phyloP scores from a whole-genome alignment of 1,140 invertebrate genomes.

The Dufourea novaeangliae region DNA sequence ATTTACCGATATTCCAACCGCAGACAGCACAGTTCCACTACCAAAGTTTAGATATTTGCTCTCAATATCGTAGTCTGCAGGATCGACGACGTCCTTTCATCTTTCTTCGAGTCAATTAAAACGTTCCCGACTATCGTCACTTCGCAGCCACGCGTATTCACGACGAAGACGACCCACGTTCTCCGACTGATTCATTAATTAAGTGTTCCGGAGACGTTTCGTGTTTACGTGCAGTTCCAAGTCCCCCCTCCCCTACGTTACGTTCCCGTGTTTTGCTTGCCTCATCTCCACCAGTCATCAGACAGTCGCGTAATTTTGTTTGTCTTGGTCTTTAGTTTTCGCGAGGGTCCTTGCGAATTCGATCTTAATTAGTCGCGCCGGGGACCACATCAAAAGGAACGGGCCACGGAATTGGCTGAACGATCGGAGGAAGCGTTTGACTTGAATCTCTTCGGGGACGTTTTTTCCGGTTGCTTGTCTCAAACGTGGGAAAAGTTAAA shows the following conservation, averaged over 20 bases:
- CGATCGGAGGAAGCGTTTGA: conserved; percentile 28
- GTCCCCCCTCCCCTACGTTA: conserved; percentile 10
- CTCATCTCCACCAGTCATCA: conserved; percentile 12
- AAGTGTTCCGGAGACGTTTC: conserved; percentile 51
- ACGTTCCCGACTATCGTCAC: conserved; percentile 47
- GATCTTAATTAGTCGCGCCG: conserved; percentile 49
- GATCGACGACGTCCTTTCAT: not conserved
- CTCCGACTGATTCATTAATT: conserved; percentile 57
- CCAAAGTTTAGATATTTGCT: not conserved
- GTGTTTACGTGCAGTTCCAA: conserved; percentile 62
- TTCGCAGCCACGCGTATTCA: conserved; percentile 23
- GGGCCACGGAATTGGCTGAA: not conserved
- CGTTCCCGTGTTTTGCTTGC: conserved; percentile 41
- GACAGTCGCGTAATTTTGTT: conserved; percentile 52
- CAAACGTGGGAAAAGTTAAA: not conserved
- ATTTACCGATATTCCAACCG: too few species aligned
- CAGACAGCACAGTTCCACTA: too few species aligned
- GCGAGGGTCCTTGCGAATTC: conserved; percentile 17
- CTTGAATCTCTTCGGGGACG: conserved; percentile 4
- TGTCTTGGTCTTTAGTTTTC: conserved; percentile 52
- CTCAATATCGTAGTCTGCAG: not conserved
- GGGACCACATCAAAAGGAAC: conserved; percentile 21
- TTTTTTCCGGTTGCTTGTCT: not conserved
- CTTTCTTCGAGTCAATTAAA: conserved; percentile 47
- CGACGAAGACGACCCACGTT: not conserved